phyloP scores from a whole-genome alignment of 2,113 vertebrate genomes.

The Oreotrochilus melanogaster region DNA sequence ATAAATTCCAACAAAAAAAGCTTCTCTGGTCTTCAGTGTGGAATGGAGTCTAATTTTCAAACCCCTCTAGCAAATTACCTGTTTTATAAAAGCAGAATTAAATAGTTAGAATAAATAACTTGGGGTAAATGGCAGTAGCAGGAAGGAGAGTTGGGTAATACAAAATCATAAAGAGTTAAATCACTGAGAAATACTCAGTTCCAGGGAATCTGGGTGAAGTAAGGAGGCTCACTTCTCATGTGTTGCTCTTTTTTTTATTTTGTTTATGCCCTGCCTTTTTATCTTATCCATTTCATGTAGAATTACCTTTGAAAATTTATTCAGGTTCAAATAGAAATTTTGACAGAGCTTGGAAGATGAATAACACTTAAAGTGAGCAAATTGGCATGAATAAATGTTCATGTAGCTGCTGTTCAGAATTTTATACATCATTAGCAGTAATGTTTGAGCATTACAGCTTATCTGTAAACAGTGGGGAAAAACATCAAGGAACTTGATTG shows the following conservation, averaged over 20 bases:
- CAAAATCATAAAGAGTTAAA: not conserved
- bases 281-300: not conserved
- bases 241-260: not conserved
- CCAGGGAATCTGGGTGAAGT: not conserved
- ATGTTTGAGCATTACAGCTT: not conserved
- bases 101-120: not conserved
- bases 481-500: not conserved
- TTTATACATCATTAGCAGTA: not conserved
- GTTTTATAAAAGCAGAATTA: not conserved
- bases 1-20: not conserved
- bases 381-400: not conserved
- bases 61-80: rapidly evolving
- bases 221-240: not conserved
- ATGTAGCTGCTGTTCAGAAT: not conserved
- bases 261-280: not conserved
- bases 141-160: not conserved
- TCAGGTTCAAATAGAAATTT: not conserved
- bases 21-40: not conserved
- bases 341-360: not conserved
- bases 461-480: not conserved
- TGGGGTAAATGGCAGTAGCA: rapidly evolving
- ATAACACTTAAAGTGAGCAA: not conserved
- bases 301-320: not conserved
- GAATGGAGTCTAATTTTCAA: not conserved
- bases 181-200: rapidly evolving